Evolutionary conservation across 2,888 invertebrate genomes (phyloP).

Genomic region (Rhamphomyia laevipes): DNA sequence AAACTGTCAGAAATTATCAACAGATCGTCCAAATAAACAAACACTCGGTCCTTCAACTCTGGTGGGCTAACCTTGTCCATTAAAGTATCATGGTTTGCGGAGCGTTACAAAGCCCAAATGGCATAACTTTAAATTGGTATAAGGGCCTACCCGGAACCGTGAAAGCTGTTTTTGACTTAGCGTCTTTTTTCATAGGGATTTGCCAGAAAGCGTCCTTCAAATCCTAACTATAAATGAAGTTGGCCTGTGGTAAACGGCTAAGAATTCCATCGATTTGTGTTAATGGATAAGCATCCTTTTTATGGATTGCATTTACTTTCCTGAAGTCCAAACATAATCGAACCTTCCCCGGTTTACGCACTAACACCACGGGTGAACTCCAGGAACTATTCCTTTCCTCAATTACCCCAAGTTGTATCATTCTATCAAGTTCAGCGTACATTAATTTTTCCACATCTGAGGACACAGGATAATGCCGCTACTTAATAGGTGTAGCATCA

Average conservation of each 20-base stretch:
- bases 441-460: constrained; percentile 1
- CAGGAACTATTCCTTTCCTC: neutral
- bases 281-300: constrained; percentile 3
- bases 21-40: no score
- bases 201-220: constrained; percentile 17
- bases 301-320: neutral
- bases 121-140: no score
- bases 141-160: no score
- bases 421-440: constrained; percentile 1
- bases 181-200: neutral
- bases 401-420: no score
- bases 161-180: no score
- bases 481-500: neutral
- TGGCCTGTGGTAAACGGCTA: constrained; percentile 15
- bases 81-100: no score
- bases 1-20: no score
- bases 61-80: no score
- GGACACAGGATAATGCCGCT: neutral
- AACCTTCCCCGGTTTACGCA: neutral
- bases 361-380: neutral
- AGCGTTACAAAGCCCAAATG: constrained; percentile 11
- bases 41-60: no score
- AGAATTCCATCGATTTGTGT: constrained; percentile 16
- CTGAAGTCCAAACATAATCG: neutral
- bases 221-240: constrained; percentile 19